phyloP scores from a whole-genome alignment of 2,888 invertebrate species.

The Isoperla grammatica region DNA sequence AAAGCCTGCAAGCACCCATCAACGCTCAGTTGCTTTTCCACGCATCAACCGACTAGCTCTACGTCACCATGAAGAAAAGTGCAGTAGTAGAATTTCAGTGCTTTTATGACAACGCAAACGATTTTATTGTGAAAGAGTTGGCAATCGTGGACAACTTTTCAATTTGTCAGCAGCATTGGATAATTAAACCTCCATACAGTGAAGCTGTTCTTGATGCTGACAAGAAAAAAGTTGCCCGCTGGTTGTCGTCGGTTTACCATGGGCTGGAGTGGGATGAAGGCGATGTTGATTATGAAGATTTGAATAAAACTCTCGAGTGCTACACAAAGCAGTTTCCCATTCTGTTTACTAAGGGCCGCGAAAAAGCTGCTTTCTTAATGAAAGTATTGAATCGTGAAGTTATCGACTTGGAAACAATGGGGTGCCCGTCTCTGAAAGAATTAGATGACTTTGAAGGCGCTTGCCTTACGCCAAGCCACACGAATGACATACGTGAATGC shows the following conservation, averaged over 20 bases:
- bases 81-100: not conserved
- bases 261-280: not conserved
- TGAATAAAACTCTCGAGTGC: not conserved
- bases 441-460: no score
- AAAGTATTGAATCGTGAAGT: not conserved
- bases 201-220: not conserved
- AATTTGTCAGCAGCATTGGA: not conserved
- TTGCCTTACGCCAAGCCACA: no score
- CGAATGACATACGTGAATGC: no score
- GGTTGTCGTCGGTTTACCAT: not conserved
- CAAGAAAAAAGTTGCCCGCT: not conserved
- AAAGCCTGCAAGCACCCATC: no score
- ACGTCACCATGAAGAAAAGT: not conserved
- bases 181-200: not conserved
- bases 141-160: not conserved
- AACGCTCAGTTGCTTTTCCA: not conserved
- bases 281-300: not conserved
- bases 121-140: not conserved
- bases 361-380: not conserved
- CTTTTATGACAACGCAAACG: not conserved
- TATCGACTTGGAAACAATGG: not conserved
- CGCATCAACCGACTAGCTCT: not conserved
- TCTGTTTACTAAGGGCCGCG: not conserved
- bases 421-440: not conserved
- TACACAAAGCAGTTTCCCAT: not conserved